Evolutionary conservation across 2,888 invertebrate species (phyloP).

Genomic region (Archips xylosteana): DNA sequence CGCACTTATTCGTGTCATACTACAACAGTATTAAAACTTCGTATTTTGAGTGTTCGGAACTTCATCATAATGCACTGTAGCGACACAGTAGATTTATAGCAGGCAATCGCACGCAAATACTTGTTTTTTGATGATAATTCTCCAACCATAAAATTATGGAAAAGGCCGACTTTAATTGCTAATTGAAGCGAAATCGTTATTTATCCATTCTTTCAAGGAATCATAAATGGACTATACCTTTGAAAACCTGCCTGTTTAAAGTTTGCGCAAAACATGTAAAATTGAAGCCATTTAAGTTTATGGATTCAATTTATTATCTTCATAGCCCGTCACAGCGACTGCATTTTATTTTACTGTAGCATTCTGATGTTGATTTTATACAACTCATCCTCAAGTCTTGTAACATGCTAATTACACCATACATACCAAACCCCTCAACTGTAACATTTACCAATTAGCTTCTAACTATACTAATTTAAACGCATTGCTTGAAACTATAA

Average conservation of each 20-base stretch:
- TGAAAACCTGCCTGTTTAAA: not conserved
- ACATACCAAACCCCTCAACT: constrained; percentile 2
- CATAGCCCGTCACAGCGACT: not conserved
- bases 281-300: not conserved
- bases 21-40: constrained; percentile 7
- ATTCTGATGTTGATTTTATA: not conserved
- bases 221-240: not conserved
- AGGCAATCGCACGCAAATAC: not conserved
- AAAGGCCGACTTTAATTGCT: not conserved
- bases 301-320: not conserved
- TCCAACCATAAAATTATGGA: not conserved
- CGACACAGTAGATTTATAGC: constrained; percentile 7
- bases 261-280: not conserved
- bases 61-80: constrained; percentile 1
- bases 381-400: constrained; percentile 2
- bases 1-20: constrained; percentile 8
- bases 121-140: not conserved
- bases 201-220: not conserved
- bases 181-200: too few species aligned
- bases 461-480: constrained; percentile 6
- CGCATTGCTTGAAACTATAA: constrained; percentile 2
- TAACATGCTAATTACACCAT: constrained; percentile 9
- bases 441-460: constrained; percentile 2
- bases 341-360: not conserved
- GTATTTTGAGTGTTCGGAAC: constrained; percentile 9